Base-by-base conservation (phyloP, 2,797 vertebrate species). In the Taeniopygia guttata region DNA sequence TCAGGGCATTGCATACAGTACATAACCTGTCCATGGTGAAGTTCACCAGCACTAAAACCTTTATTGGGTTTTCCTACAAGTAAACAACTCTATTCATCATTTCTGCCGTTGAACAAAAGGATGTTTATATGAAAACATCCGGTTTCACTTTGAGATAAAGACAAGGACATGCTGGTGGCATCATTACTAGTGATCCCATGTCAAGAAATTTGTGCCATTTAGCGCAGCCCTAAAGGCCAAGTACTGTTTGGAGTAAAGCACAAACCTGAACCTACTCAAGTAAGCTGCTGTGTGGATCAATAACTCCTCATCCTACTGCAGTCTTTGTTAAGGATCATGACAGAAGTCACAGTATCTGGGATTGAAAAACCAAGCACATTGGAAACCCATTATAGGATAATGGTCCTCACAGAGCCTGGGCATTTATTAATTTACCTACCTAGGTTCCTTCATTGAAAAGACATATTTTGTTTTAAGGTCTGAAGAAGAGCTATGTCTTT, bases 111-210 rank as follows among this genome's bases (percentile, higher is more conserved):
- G 36, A 89, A 12, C 10, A 75, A 68, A 84, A 58, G 16, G 38
- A 32, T 63, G 46, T 51, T 78, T 75, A 27, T 68, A 48, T 26
- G 30, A 82, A 79, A 89, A 87, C 51, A 54, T 38, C 27, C 25
- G 62, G 27, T n/a, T 82, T 73, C 2, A 0, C 10, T 87, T 60
- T 27, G 64, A 78, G 40, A 64, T 36, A 92, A 54, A 60, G 56
- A 67, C 13, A 68, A 82, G 51, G 52, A 63, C 25, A 32, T 45
- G 40, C 55, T 3, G 1, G n/a, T 69, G 20, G 40, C 0, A 0
- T 84, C 87, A 87, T 62, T 55, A 46, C 20, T 36, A 30, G 22
- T 45, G n/a, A 79, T 51, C 17, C 16, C 64, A 73, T 0, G 0
- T 54, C 36, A 72, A 75, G 36, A 74, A 20, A 63, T 70, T 55